Conservation (phyloP, 2,888 invertebrate genomes). For the Galeopsomyia nigrocyanea region DNA sequence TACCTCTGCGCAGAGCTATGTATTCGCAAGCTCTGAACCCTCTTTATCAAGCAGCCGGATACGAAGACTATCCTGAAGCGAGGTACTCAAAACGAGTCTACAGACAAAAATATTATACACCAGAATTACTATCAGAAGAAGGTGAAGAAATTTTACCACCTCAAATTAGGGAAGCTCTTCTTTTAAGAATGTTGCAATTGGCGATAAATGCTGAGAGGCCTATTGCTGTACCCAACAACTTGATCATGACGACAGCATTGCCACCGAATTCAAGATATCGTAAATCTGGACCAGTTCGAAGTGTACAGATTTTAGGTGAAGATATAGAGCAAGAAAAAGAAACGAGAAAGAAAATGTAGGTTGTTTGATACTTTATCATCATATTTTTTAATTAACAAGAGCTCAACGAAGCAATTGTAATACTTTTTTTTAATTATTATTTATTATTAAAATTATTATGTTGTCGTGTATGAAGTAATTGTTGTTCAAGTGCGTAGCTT, state of each 20-base stretch:
- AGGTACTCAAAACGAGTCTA: conserved; percentile 63
- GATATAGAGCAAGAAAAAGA: conserved; percentile 68
- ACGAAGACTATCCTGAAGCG: conserved; percentile 63
- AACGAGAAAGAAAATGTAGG: conserved; percentile 57
- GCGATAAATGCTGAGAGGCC: conserved; percentile 77
- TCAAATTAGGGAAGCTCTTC: conserved; percentile 79
- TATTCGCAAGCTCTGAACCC: conserved; percentile 56
- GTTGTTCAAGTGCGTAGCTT: neutral
- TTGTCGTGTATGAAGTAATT: neutral
- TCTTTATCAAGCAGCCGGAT: conserved; percentile 58
- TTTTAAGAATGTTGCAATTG: conserved; percentile 80
- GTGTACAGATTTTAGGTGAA: conserved; percentile 81
- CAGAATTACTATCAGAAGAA: conserved; percentile 65
- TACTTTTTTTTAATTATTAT: conserved; percentile 32
- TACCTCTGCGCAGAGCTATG: conserved; percentile 57
- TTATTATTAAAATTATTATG: conserved; percentile 31
- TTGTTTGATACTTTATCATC: conserved; percentile 1
- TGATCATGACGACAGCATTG: conserved; percentile 65
- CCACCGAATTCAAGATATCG: conserved; percentile 67
- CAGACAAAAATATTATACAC: conserved; percentile 62
- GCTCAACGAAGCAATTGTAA: conserved; percentile 5
- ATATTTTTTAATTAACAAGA: conserved; percentile 3
- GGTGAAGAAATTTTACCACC: conserved; percentile 77
- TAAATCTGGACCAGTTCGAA: conserved; percentile 74
- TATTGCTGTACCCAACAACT: conserved; percentile 58